Conservation (phyloP, 2,113 vertebrate species). For the Corythornis vintsioides region DNA sequence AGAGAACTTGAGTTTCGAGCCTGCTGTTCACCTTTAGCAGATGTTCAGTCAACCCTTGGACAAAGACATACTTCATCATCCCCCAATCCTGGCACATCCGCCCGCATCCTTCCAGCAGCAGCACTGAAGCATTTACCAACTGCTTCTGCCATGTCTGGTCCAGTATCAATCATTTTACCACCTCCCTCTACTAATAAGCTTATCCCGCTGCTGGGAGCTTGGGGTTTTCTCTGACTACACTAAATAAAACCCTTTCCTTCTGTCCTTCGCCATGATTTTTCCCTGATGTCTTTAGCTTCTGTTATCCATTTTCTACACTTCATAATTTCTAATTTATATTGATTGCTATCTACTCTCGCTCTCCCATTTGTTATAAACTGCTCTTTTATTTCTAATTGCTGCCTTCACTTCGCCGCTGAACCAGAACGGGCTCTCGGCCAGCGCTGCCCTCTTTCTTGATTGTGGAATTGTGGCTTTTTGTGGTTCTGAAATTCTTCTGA, state of each 20-base stretch:
- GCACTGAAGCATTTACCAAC: not conserved
- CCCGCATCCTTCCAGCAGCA: not conserved
- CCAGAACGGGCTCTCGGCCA: slow-evolving; percentile 62
- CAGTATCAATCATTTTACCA: slow-evolving; percentile 43
- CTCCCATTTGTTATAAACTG: slow-evolving; percentile 68
- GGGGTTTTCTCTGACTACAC: slow-evolving; percentile 10
- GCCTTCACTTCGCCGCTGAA: slow-evolving; percentile 54
- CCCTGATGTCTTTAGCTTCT: slow-evolving; percentile 58
- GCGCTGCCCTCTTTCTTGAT: slow-evolving; percentile 53
- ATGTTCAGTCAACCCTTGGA: not conserved
- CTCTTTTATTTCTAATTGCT: slow-evolving; percentile 71
- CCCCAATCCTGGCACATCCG: not conserved
- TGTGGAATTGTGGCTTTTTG: slow-evolving; percentile 66
- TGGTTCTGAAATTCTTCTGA: slow-evolving; percentile 64
- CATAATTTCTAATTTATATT: slow-evolving; percentile 68
- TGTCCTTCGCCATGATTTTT: not conserved
- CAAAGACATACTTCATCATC: not conserved
- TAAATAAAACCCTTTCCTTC: slow-evolving; percentile 42
- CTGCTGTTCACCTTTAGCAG: not conserved
- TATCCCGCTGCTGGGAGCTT: not conserved
- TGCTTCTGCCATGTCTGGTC: not conserved
- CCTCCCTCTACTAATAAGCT: not conserved
- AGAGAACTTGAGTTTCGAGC: not conserved
- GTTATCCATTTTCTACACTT: slow-evolving; percentile 66
- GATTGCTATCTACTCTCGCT: slow-evolving; percentile 62